Conservation (phyloP, 2,113 vertebrate species). For the Cyprinus carpio region DNA sequence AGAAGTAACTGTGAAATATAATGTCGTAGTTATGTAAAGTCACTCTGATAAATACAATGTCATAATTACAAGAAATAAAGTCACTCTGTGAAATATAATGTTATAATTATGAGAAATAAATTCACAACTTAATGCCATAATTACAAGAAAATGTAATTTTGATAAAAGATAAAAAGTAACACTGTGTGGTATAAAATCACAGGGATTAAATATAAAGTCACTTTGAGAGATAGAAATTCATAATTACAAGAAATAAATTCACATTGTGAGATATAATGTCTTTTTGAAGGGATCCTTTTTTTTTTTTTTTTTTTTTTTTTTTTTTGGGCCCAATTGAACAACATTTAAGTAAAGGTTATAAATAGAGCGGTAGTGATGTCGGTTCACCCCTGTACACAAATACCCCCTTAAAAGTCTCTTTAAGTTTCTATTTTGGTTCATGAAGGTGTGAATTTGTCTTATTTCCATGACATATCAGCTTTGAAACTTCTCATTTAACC, state of each 20-base stretch:
- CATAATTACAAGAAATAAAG: too few species aligned
- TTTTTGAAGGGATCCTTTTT: background rate
- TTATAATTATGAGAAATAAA: too few species aligned
- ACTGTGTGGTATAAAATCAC: background rate
- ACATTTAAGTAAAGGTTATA: background rate
- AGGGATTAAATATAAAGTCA: background rate
- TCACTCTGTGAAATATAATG: too few species aligned
- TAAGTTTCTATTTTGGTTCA: conserved; percentile 1
- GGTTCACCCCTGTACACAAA: background rate
- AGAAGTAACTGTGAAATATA: too few species aligned
- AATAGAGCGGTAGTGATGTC: background rate
- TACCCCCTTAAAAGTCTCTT: background rate
- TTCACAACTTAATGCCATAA: background rate
- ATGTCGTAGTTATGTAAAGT: too few species aligned
- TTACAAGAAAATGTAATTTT: background rate
- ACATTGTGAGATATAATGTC: background rate
- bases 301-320: background rate
- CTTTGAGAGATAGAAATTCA: background rate
- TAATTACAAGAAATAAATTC: background rate
- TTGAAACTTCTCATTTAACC: conserved; percentile 2
- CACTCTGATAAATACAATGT: too few species aligned
- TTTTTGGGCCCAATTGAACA: background rate
- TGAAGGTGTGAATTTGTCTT: background rate
- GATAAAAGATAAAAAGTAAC: background rate
- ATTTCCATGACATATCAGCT: background rate